Evolutionary conservation across 2,888 invertebrate genomes (phyloP).

Genomic region (Catocala sponsa): DNA sequence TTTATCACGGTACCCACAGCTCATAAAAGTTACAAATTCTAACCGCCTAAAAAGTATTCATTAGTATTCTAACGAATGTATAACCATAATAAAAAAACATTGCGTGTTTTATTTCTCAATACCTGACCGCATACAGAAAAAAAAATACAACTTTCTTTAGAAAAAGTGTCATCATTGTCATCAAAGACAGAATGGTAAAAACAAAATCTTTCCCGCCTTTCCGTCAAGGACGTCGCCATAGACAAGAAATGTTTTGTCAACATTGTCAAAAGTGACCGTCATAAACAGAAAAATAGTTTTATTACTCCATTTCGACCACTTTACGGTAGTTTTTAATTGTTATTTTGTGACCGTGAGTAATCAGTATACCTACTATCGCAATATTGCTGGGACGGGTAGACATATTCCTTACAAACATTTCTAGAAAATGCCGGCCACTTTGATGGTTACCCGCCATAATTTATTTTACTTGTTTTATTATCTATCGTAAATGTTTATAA

Average conservation of each 20-base stretch:
- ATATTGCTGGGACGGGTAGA: constrained; percentile 56
- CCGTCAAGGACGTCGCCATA: constrained; percentile 49
- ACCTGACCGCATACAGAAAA: constrained; percentile 45
- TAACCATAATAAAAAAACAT: constrained; percentile 42
- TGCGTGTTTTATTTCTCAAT: constrained; percentile 46
- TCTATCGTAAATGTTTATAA: constrained; percentile 38
- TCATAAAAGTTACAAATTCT: constrained; percentile 4
- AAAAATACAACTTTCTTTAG: constrained; percentile 53
- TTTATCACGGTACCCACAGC: constrained; percentile 8
- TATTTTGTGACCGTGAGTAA: constrained; percentile 74
- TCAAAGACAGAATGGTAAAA: constrained; percentile 23
- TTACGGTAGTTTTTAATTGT: constrained; percentile 79
- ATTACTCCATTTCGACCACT: constrained; percentile 65
- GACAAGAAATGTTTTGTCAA: constrained; percentile 63
- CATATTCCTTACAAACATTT: constrained; percentile 56
- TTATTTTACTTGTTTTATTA: constrained; percentile 49
- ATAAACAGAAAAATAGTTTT: constrained; percentile 64
- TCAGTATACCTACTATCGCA: constrained; percentile 74
- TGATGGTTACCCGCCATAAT: constrained; percentile 44
- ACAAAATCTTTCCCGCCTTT: constrained; percentile 26
- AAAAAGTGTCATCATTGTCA: constrained; percentile 18
- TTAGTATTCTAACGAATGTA: constrained; percentile 12
- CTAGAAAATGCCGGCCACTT: constrained; percentile 47
- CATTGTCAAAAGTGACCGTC: constrained; percentile 51
- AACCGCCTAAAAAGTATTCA: constrained; percentile 14